These are phyloP conservation scores for Arvicanthis niloticus DNA, from an alignment of 2,113 vertebrate species.

Conservation along the genomic window DNA sequence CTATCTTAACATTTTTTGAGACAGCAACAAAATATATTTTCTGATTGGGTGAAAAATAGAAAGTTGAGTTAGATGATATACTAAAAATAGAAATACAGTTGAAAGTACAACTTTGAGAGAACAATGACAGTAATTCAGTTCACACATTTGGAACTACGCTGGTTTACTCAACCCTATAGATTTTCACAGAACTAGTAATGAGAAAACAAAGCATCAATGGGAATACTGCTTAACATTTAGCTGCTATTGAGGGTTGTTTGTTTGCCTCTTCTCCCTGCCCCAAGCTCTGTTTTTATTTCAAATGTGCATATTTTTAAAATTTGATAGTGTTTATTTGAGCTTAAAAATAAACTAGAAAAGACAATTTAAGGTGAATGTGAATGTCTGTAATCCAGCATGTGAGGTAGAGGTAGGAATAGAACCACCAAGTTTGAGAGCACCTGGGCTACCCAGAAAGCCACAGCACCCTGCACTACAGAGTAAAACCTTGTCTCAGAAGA, in stretches of 20 bases:
- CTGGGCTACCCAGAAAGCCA: neutral
- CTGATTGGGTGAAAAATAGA: constrained; percentile 23
- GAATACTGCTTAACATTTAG: constrained; percentile 31
- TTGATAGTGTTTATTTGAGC: constrained; percentile 52
- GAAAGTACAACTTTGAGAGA: constrained; percentile 39
- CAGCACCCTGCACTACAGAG: neutral
- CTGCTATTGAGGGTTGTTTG: neutral
- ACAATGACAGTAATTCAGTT: constrained; percentile 39
- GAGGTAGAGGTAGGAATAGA: neutral
- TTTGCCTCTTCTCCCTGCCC: neutral
- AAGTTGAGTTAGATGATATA: constrained; percentile 24
- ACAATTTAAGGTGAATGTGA: neutral
- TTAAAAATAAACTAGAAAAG: constrained; percentile 47
- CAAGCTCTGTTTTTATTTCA: constrained; percentile 51
- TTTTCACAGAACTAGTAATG: constrained; percentile 45
- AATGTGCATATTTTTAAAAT: constrained; percentile 10
- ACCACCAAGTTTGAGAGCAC: neutral
- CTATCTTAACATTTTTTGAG: constrained; percentile 37
- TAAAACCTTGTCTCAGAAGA: neutral
- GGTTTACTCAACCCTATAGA: neutral
- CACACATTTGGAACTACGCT: neutral
- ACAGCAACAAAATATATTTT: neutral
- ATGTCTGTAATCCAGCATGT: neutral
- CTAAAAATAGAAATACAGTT: constrained; percentile 46
- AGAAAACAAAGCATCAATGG: neutral